Evolutionary conservation across 2,113 vertebrate genomes (phyloP).

Genomic region (Morphnarchus princeps): DNA sequence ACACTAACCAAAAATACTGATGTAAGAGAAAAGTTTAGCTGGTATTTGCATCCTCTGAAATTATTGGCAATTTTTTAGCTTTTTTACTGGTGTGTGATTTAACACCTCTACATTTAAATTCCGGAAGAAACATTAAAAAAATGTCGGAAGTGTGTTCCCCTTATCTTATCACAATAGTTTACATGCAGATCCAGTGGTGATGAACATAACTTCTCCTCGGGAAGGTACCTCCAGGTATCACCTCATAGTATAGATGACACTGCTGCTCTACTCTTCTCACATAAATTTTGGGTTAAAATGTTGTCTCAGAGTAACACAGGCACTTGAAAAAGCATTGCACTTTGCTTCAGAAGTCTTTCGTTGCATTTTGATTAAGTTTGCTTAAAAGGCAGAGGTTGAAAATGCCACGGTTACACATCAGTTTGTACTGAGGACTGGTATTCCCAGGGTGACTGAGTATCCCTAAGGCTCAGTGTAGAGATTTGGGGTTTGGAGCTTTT

Average conservation of each 20-base stretch:
- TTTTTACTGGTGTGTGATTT: neutral
- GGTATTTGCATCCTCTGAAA: neutral
- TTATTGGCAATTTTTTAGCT: fast-evolving
- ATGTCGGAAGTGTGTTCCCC: neutral
- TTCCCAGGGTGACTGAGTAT: neutral
- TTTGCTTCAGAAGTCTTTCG: neutral
- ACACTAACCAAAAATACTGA: neutral
- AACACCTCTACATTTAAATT: neutral
- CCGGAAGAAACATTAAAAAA: neutral
- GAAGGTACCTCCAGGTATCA: neutral
- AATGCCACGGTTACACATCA: neutral
- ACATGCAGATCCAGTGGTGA: neutral
- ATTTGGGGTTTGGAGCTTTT: neutral
- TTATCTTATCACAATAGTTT: neutral
- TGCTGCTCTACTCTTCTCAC: neutral
- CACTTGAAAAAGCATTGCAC: neutral
- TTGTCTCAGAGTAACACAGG: neutral
- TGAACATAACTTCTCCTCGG: fast-evolving
- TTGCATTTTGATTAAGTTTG: neutral
- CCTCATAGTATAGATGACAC: neutral
- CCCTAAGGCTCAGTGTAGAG: neutral
- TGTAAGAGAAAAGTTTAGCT: neutral
- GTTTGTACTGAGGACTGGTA: neutral
- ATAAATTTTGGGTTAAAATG: neutral
- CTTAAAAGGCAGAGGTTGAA: neutral